phyloP scores from a whole-genome alignment of 2,113 vertebrate genomes.

The Cyphomyrus plagiostoma region DNA sequence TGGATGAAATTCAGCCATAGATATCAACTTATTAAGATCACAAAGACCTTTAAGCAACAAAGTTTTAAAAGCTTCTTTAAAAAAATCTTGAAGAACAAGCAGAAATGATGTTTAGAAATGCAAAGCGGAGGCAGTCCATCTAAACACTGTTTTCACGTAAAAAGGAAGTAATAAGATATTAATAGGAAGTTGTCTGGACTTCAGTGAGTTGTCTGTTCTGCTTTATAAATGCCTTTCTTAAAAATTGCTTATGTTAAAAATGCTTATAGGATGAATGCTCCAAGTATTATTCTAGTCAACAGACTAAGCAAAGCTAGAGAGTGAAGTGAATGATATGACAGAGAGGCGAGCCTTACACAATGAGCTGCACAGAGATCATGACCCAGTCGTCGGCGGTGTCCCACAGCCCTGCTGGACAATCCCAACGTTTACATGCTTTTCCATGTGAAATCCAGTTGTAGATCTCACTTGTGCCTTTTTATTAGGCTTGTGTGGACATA shows the following conservation, averaged over 20 bases:
- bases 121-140: neutral
- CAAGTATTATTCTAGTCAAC: neutral
- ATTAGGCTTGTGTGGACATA: neutral
- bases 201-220: neutral
- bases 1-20: neutral
- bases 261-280: neutral
- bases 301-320: neutral
- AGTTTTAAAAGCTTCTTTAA: neutral
- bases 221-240: neutral
- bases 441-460: neutral
- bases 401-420: neutral
- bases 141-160: neutral
- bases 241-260: neutral
- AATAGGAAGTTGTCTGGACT: neutral
- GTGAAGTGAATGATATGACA: neutral
- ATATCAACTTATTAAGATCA: neutral
- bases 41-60: neutral
- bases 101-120: neutral
- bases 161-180: neutral
- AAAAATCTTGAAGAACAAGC: neutral
- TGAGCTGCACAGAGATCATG: neutral
- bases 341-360: neutral
- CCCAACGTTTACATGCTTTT: neutral
- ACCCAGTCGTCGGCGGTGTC: neutral
- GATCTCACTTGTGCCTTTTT: neutral